Percentiles rank a stretch among this genome's conserved stretches.
Conservation (phyloP, 2,113 vertebrate genomes). For the Cyprinus carpio region DNA sequence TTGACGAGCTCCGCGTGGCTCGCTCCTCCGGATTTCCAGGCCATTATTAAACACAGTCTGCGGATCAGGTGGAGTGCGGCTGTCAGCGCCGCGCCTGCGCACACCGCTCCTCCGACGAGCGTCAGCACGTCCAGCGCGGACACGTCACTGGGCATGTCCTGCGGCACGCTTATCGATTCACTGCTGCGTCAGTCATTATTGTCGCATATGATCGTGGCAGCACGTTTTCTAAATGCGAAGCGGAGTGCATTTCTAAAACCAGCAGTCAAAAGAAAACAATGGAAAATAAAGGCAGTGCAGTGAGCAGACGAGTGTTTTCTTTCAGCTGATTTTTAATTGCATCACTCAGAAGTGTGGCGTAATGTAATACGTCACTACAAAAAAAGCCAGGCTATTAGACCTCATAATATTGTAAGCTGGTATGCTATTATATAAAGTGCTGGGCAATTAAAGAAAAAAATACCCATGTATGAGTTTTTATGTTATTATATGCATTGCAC, state of each 20-base stretch:
- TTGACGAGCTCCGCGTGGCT: constrained; percentile 97
- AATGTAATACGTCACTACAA: not conserved
- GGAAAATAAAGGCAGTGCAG: not conserved
- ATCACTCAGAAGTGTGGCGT: not conserved
- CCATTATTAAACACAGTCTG: constrained; percentile 92
- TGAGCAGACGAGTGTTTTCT: not conserved
- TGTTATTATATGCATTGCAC: no score
- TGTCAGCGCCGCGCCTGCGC: constrained; percentile 95
- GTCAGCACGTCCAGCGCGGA: constrained; percentile 79
- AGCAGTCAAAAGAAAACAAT: not conserved
- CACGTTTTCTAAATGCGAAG: not conserved
- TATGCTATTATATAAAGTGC: no score
- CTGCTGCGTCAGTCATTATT: no score
- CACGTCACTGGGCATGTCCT: no score
- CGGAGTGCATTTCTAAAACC: not conserved
- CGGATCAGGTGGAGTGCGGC: constrained; percentile 92
- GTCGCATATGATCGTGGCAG: no score
- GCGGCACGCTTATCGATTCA: no score
- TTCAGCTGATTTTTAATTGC: not conserved
- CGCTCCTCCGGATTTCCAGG: constrained; percentile 97
- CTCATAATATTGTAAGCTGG: no score
- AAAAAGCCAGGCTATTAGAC: no score
- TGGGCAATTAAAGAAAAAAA: no score
- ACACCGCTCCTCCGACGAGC: constrained; percentile 84
- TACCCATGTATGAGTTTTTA: no score